Evolutionary conservation across 2,888 invertebrate genomes (phyloP), one percentile per base, ranked within the genome.

Genomic region (Tridacna gigas): DNA sequence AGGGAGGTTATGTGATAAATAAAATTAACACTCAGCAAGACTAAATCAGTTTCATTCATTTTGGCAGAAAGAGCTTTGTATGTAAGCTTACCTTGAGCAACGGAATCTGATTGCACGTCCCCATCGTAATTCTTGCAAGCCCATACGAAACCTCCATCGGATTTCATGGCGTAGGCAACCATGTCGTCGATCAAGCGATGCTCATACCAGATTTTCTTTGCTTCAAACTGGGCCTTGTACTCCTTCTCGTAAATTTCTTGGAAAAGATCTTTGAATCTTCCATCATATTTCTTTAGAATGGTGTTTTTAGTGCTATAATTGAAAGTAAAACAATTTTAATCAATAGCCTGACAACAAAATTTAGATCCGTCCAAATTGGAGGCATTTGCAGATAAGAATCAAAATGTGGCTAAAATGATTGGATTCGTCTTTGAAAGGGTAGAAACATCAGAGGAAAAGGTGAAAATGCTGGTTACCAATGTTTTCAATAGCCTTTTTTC

Each of bases 61-160:
- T 37, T 4, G 37, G 37, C 37, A 37, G 37, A 37, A 7, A 37
- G 3, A 7, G 7, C 37, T 37, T 37, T 37, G 7, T 7, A 37
- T 7, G 37, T 37, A 80, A 37, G 37, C 2, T 75, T 67, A 95
- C 99, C 99, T 95, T 99, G 99, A 83, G 99, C 99, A 47, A 99
- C 98, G 0, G 98, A 98, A 95, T 99, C 99, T 0, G 98, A 99
- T 95, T 99, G 99, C 0, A 99, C 99, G 95, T 99, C 99, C 65
- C 99, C 99, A 94, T 99, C 99, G 94, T 99, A 99, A 95, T 99
- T 99, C 95, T 99, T 99, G 95, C 99, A 99, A 13, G 99, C 99
- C 99, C 99, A 99, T 0, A 99, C 99, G 95, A 99, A 99, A 65
- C 99, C 99, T 89, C 99, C 99, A 92, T 98, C 98, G 0, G 98